Percentiles rank a stretch among this genome's conserved stretches.
These are phyloP conservation scores for Germaria angustata DNA, from an alignment of 2,888 invertebrate species.

Conservation along the genomic window DNA sequence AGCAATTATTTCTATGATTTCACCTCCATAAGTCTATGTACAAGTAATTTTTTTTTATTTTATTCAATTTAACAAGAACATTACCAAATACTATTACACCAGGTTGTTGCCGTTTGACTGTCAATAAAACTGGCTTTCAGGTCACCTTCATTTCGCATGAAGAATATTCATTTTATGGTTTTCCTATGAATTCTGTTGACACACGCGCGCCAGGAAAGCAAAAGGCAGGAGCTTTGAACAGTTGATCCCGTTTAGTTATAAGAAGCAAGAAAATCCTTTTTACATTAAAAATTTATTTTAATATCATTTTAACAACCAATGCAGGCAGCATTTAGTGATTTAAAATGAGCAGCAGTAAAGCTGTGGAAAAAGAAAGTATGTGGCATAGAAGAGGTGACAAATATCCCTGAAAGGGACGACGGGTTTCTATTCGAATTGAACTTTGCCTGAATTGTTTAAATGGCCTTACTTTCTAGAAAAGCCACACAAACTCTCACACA, in stretches of 20 bases:
- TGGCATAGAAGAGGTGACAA: background rate
- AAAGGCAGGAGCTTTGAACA: background rate
- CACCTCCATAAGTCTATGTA: background rate
- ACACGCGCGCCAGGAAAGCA: background rate
- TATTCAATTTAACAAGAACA: no score
- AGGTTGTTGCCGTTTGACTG: background rate
- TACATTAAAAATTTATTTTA: slow-evolving; percentile 36
- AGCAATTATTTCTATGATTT: background rate
- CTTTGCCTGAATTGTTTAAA: background rate
- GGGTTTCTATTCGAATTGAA: slow-evolving; percentile 20
- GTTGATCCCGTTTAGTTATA: slow-evolving; percentile 12
- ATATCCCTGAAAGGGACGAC: slow-evolving; percentile 12
- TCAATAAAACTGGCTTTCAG: slow-evolving; percentile 21
- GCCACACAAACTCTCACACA: background rate
- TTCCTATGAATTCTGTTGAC: background rate
- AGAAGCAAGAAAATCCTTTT: slow-evolving; percentile 30
- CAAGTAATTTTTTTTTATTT: background rate
- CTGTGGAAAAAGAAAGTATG: background rate
- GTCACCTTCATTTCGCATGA: slow-evolving; percentile 4
- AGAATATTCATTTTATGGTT: background rate
- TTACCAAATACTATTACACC: slow-evolving; percentile 8
- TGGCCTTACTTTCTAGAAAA: no score
- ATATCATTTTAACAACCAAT: slow-evolving; percentile 36
- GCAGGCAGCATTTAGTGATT: slow-evolving; percentile 25
- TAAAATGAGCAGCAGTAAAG: background rate